A percentile compares a stretch with the other conserved stretches of the same genome.
Evolutionary conservation across 2,888 invertebrate genomes (phyloP).

Genomic region (Synergus laeviventris): DNA sequence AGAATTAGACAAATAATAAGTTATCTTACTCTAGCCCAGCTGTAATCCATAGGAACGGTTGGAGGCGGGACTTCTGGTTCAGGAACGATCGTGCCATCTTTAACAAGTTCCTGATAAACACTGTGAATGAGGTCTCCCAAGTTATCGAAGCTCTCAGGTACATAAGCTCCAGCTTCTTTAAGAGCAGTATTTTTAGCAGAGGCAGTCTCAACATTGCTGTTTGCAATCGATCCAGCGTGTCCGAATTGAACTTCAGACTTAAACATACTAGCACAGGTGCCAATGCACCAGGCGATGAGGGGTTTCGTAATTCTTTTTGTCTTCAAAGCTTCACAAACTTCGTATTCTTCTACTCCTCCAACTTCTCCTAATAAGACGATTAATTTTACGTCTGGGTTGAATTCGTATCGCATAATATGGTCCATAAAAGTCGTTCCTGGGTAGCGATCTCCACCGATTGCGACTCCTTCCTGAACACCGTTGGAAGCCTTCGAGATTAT

Average conservation of each 20-base stretch:
- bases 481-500: slow-evolving; percentile 97
- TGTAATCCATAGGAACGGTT: slow-evolving; percentile 99
- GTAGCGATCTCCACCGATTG: slow-evolving; percentile 98
- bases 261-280: slow-evolving; percentile 85
- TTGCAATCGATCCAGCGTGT: slow-evolving; percentile 98
- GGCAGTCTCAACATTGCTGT: slow-evolving; percentile 95
- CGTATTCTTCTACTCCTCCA: slow-evolving; percentile 99
- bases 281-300: slow-evolving; percentile 99
- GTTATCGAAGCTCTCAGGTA: slow-evolving; percentile 95
- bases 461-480: slow-evolving; percentile 98
- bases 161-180: slow-evolving; percentile 88
- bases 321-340: slow-evolving; percentile 92
- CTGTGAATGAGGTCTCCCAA: slow-evolving; percentile 87
- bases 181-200: slow-evolving; percentile 93
- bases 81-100: slow-evolving; percentile 89
- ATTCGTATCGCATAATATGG: slow-evolving; percentile 92
- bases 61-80: slow-evolving; percentile 96
- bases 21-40: slow-evolving; percentile 90
- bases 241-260: slow-evolving; percentile 94
- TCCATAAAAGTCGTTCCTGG: slow-evolving; percentile 99
- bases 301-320: slow-evolving; percentile 92
- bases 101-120: slow-evolving; percentile 87
- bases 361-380: slow-evolving; percentile 97
- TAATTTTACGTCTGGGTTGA: slow-evolving; percentile 92
- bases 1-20: background rate